Base-by-base conservation (phyloP, 2,888 invertebrate species). In the Aleiodes leptofemur region DNA sequence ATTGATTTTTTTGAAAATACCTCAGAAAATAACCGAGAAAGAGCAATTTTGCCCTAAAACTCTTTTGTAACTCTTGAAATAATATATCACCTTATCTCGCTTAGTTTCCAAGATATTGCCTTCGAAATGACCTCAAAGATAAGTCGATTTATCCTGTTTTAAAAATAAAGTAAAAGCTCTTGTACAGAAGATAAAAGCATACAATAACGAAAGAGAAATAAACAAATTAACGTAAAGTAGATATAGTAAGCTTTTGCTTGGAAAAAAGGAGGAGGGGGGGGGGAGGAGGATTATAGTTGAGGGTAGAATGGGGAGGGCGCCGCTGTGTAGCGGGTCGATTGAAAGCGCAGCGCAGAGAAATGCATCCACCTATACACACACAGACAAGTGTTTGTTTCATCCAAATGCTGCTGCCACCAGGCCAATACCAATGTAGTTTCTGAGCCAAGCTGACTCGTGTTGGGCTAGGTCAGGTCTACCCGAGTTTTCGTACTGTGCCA, bases 381-480 rank as follows among this genome's bases (percentile, higher is more conserved):
- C 50, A 29, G n/a, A 23, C 23, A 55, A 50, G 48, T 72, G 61
- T 59, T 23, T 34, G 43, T 61, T 50, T 59, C 16, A 51, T 53
- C 61, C 64, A 55, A 23, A 38, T 56, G 72, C 72, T 72, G 66
- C 43, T 66, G 53, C 72, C 59, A 61, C 72, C 71, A 71, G 61
- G 86, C 86, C 86, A 84, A 86, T 84, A 85, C 85, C 82, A 83
- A 81, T 81, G 81, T 78, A 82, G 82, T 83, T 77, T 23, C 23
- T n/a, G 83, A 83, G 87, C 84, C 87, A 86, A 87, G 87, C 86
- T 83, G 84, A 84, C 85, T 86, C 87, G 88, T 85, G 89, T 88
- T 89, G 89, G 86, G 89, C 87, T 88, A 89, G 89, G 89, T 89
- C 89, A 88, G 89, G 88, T 87, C 87, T 87, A 84, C 84, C 88